A percentile compares a stretch with the other conserved stretches of the same genome.
Conservation (phyloP, 2,113 vertebrate genomes). For the Lepus europaeus region DNA sequence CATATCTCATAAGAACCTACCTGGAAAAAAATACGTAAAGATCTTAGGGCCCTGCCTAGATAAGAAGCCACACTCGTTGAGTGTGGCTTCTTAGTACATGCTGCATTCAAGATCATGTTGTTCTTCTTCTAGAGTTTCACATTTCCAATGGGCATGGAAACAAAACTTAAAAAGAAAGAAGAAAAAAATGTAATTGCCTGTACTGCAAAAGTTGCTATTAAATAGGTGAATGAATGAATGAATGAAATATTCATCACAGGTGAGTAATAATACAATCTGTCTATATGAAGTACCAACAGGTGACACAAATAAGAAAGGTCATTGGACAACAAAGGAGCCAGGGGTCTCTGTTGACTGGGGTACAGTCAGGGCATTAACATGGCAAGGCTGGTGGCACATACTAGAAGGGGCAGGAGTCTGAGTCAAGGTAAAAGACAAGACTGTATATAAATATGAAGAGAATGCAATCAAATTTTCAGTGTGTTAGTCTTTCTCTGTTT, state of each 20-base stretch:
- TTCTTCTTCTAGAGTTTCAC: slow-evolving; percentile 49
- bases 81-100: not conserved
- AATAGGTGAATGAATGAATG: slow-evolving; percentile 43
- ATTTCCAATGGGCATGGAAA: slow-evolving; percentile 28
- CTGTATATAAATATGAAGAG: not conserved
- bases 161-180: slow-evolving; percentile 25
- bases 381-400: not conserved
- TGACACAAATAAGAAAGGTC: not conserved
- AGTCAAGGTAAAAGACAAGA: not conserved
- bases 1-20: slow-evolving; percentile 3
- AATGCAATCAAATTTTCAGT: not conserved
- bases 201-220: slow-evolving; percentile 39
- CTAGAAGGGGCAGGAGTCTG: not conserved
- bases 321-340: not conserved
- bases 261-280: not conserved
- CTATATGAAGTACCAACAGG: not conserved
- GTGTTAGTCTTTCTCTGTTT: not conserved
- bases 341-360: not conserved
- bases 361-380: not conserved
- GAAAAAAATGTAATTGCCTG: slow-evolving; percentile 21
- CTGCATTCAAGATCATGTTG: slow-evolving; percentile 39
- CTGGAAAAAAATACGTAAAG: not conserved
- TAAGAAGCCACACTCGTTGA: not conserved
- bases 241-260: slow-evolving; percentile 54
- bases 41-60: slow-evolving; percentile 10